Percentiles rank a stretch among this genome's conserved stretches.
Conservation (phyloP, 2,888 invertebrate species). For the Conchocele bisecta region DNA sequence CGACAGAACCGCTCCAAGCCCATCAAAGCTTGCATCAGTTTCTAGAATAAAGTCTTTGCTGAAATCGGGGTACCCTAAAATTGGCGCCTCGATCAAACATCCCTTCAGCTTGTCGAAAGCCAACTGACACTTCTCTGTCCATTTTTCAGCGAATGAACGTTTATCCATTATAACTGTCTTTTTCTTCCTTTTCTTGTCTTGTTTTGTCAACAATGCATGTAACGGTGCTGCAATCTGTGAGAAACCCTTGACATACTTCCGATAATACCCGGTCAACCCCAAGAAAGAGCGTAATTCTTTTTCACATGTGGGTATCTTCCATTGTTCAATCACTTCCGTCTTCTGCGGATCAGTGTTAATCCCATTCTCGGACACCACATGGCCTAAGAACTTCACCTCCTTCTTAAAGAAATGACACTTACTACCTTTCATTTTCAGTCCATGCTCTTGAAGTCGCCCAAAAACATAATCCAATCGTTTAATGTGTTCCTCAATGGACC, state of each 20-base stretch:
- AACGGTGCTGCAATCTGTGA: slow-evolving; percentile 27
- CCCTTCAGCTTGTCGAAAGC: slow-evolving; percentile 48
- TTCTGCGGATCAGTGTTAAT: too few species aligned
- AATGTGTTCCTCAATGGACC: slow-evolving; percentile 31
- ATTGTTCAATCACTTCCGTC: slow-evolving; percentile 34
- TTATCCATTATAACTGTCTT: too few species aligned
- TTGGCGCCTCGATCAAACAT: slow-evolving; percentile 29
- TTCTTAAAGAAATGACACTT: slow-evolving; percentile 43
- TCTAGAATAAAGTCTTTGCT: slow-evolving; percentile 45
- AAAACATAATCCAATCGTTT: slow-evolving; percentile 46
- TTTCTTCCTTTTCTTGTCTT: neutral
- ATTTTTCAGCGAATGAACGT: slow-evolving; percentile 11
- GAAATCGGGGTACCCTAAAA: slow-evolving; percentile 55
- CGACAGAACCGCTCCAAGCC: slow-evolving; percentile 49
- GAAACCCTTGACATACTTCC: slow-evolving; percentile 25
- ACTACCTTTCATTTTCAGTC: slow-evolving; percentile 45
- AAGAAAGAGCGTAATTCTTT: slow-evolving; percentile 11
- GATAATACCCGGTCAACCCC: slow-evolving; percentile 3
- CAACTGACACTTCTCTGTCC: slow-evolving; percentile 25
- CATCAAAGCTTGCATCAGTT: slow-evolving; percentile 50
- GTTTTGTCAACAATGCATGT: slow-evolving; percentile 8
- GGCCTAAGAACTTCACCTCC: slow-evolving; percentile 14
- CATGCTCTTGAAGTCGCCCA: slow-evolving; percentile 14
- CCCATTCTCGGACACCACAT: slow-evolving; percentile 6
- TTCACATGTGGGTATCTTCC: slow-evolving; percentile 18